These are phyloP conservation scores for Ferrisia virgata DNA, from an alignment of 2,888 invertebrate genomes.

Conservation along the genomic window DNA sequence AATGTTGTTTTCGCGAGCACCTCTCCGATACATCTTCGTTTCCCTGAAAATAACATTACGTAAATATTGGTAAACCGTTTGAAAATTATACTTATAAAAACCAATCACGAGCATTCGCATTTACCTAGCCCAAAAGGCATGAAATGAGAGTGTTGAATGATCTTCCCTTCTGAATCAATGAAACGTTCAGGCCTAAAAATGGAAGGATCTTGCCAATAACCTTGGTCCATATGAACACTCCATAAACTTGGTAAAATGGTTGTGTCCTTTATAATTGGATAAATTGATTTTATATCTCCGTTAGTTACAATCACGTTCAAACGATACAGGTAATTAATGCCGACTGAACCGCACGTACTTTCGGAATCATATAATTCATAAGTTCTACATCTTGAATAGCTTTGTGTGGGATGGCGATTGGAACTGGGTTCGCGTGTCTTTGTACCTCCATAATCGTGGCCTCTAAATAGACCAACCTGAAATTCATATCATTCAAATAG, in stretches of 20 bases:
- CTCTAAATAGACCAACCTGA: conserved; percentile 52
- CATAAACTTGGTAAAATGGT: conserved; percentile 61
- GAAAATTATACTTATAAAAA: too few relatives aligned
- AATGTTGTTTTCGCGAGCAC: conserved; percentile 62
- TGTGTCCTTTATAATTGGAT: conserved; percentile 56
- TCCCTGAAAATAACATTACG: conserved; percentile 58
- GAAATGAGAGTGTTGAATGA: conserved; percentile 56
- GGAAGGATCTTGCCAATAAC: conserved; percentile 62
- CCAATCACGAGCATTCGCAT: too few relatives aligned
- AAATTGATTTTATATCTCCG: background rate
- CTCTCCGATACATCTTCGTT: conserved; percentile 65
- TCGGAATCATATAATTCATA: conserved; percentile 57
- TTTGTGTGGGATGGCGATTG: conserved; percentile 59
- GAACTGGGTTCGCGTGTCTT: conserved; percentile 57
- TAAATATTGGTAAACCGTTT: background rate
- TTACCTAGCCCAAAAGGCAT: conserved; percentile 68
- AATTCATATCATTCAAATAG: too few relatives aligned
- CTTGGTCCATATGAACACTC: conserved; percentile 61
- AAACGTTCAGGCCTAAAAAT: conserved; percentile 66
- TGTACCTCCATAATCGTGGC: conserved; percentile 58
- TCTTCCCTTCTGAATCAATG: conserved; percentile 59
- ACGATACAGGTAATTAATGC: background rate
- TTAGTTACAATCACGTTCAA: background rate
- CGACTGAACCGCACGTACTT: too few relatives aligned
- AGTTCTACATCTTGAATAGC: conserved; percentile 55